Percentiles rank a stretch among this genome's conserved stretches.
phyloP scores from a whole-genome alignment of 2,888 invertebrate species.

The Drosophila cyrtoloma region DNA sequence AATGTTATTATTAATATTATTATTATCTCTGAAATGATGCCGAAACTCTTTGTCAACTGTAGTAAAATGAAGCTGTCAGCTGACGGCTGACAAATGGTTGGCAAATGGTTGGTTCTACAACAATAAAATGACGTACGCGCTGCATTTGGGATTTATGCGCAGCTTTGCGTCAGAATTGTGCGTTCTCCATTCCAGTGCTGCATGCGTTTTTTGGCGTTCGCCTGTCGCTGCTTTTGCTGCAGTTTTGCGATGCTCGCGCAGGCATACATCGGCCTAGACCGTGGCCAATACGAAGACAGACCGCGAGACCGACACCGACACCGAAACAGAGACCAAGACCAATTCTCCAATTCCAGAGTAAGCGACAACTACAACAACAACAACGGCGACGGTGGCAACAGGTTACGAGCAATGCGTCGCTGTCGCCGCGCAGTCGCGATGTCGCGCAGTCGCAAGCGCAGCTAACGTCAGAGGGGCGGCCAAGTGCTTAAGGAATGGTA shows the following conservation, averaged over 20 bases:
- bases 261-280: constrained; percentile 32
- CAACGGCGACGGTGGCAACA: constrained; percentile 49
- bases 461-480: constrained; percentile 36
- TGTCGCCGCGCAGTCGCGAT: constrained; percentile 46
- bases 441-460: constrained; percentile 43
- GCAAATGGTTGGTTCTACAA: constrained; percentile 21
- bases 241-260: constrained; percentile 25
- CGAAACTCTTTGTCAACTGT: background rate
- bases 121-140: constrained; percentile 11
- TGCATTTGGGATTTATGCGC: constrained; percentile 12
- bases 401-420: constrained; percentile 64
- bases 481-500: constrained; percentile 84
- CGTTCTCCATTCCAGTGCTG: constrained; percentile 13
- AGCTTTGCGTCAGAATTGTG: constrained; percentile 18
- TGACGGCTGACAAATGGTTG: constrained; percentile 17
- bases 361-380: constrained; percentile 11
- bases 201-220: constrained; percentile 23
- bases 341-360: constrained; percentile 47
- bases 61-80: background rate
- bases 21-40: background rate
- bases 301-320: constrained; percentile 24
- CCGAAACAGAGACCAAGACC: constrained; percentile 17
- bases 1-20: background rate
- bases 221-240: constrained; percentile 30
- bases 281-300: constrained; percentile 36